Evolutionary conservation across 2,797 vertebrate genomes (phyloP).

Genomic region (Enteromius thamalakanensis): DNA sequence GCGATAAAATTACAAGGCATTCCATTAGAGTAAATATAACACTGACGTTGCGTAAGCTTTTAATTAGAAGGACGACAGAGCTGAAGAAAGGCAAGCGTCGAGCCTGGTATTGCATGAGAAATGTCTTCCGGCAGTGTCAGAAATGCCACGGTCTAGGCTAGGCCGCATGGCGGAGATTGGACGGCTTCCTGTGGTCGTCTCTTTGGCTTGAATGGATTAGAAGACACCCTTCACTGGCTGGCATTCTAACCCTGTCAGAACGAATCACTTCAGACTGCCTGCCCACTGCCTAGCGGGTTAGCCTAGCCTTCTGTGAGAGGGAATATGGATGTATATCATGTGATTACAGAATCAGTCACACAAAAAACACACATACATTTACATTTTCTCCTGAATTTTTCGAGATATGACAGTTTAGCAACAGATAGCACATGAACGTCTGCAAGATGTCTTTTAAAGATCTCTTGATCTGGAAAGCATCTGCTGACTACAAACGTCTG

Average conservation of each 20-base stretch:
- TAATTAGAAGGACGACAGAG: conserved; percentile 14
- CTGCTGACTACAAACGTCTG: too few relatives aligned
- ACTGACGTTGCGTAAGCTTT: conserved; percentile 28
- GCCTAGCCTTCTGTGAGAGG: conserved; percentile 61
- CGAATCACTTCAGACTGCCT: conserved; percentile 65
- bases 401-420: neutral
- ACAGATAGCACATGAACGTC: too few relatives aligned
- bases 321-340: conserved; percentile 52
- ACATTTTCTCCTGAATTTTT: neutral
- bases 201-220: conserved; percentile 64
- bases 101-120: conserved; percentile 14
- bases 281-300: conserved; percentile 62
- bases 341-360: conserved; percentile 36
- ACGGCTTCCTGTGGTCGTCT: conserved; percentile 52
- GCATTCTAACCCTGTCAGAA: conserved; percentile 67
- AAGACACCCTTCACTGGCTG: conserved; percentile 65
- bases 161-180: conserved; percentile 47
- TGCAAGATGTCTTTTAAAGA: too few relatives aligned
- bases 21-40: conserved; percentile 19
- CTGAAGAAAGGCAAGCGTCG: neutral
- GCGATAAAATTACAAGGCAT: conserved; percentile 26
- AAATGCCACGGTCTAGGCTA: conserved; percentile 19
- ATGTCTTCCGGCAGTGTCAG: neutral
- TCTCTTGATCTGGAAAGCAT: too few relatives aligned
- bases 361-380: conserved; percentile 17